Evolutionary conservation across 2,888 invertebrate species (phyloP), one percentile per base, ranked within the genome.

Genomic region (Pachydiplax longipennis): DNA sequence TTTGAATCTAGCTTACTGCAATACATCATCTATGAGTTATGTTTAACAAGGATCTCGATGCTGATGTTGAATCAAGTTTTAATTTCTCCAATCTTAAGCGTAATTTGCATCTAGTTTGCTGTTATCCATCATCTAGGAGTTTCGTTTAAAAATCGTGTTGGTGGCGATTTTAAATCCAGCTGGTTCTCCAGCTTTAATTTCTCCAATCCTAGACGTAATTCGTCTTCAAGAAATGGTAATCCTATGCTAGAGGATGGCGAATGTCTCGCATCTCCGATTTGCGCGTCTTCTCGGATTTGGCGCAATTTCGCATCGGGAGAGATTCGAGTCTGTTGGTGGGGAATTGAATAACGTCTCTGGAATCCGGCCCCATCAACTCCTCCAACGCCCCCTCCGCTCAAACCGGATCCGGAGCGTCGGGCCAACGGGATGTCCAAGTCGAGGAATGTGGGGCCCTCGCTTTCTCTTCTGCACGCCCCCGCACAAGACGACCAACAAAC

Each of bases 321-420:
- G 25, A n/a, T 65, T 22, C 65, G n/a, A 25, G 65, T 65, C 65
- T 25, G 12, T 58, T 53, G 58, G 53, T 31, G 10, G 87, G 65
- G 87, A 87, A 87, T 87, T 87, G 87, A 87, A 87, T 87, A 87
- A 87, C 87, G 87, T 37, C 87, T 61, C 37, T 61, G 87, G 87
- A 87, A 87, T 87, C 61, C 87, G 6, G 87, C 61, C 37, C 87
- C 61, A 83, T 58, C 83, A 58, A 82, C 82, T 25, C 18, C 25
- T 0, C 58, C 83, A 58, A 53, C 82, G 8, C 18, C 25, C 10
- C 58, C 83, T 44, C 31, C 58, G 58, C 37, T 87, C 87, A 65
- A 87, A 87, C 87, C 87, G 87, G 87, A 61, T 87, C 87, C 87
- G 2, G 58, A 87, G 87, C 35, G 65, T 65, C 65, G 83, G 87